Evolutionary conservation across 2,888 invertebrate genomes (phyloP).

Genomic region (Cylloceria caligata): DNA sequence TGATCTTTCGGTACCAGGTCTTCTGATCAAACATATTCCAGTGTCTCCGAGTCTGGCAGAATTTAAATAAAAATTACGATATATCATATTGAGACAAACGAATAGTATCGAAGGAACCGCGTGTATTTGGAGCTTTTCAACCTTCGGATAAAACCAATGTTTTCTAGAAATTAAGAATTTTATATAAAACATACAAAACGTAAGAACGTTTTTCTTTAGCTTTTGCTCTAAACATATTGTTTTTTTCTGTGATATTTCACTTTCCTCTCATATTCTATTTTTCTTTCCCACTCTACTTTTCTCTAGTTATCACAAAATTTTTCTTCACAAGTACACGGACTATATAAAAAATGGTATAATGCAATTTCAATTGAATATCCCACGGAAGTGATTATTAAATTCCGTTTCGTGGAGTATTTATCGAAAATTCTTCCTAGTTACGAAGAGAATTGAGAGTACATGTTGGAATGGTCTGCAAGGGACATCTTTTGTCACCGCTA

Average conservation of each 20-base stretch:
- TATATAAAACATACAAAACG: no score
- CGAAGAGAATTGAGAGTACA: neutral
- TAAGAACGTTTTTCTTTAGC: no score
- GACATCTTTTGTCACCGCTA: constrained; percentile 15
- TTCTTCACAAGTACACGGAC: neutral
- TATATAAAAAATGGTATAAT: neutral
- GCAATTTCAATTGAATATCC: neutral
- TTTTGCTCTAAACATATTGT: no score
- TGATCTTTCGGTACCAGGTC: neutral
- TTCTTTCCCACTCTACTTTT: neutral
- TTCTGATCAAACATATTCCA: neutral
- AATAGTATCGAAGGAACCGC: no score
- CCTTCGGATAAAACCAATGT: no score
- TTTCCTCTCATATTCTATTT: no score
- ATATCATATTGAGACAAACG: no score
- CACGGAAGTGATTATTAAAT: neutral
- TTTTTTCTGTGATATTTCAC: neutral
- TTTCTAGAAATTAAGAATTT: no score
- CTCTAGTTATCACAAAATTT: neutral
- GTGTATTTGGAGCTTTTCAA: no score
- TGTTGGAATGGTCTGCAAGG: neutral
- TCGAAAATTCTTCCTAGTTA: neutral
- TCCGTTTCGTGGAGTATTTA: neutral
- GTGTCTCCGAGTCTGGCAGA: neutral
- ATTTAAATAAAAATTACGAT: neutral